Base-by-base conservation (phyloP, 2,797 vertebrate genomes). In the Delichon dasypus region DNA sequence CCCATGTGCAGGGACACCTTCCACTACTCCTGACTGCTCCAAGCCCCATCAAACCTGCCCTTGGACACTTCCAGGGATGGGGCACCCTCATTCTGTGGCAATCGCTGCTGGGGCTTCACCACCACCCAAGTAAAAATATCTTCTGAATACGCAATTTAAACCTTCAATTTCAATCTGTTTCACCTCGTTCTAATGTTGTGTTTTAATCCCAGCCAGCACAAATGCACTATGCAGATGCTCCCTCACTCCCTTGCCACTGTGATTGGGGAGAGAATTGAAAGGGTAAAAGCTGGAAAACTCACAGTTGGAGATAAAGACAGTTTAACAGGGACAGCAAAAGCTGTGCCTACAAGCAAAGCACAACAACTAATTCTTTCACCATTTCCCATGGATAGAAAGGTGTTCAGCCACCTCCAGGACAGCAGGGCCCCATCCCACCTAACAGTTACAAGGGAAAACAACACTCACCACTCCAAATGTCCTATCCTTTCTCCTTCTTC, bases 31-130 rank as follows among this genome's bases (percentile, higher is more conserved):
- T 3, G 50, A 9, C 27, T 47, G 20, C 9, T 19, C 16, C 71
- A 58, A 58, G 16, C 19, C 9, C 9, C 0, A 2, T 13, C 20
- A n/a, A 47, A 0, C 12, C 4, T 16, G n/a, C 7, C n/a, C 45
- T 9, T 50, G 65, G 45, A 36, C 45, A 29, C 65, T 36, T 50
- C 25, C 18, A 67, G 18, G 47, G 14, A 50, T 67, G 34, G 19
- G 47, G 47, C 47, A 38, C 14, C 36, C n/a, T 67, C 65, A 50
- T 29, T 67, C 10, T 21, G 4, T 48, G n/a, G 18, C 7, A 50
- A 4, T 18, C 4, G 27, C 1, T 36, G 18, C 18, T 36, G 45
- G n/a, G 25, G 7, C 26, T 29, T 16, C n/a, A 16, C 13, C 45
- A 36, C 25, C 25, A 7, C 10, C 45, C 45, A 50, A n/a, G 21